Evolutionary conservation across 2,113 vertebrate species (phyloP), one percentile per base, ranked within the genome.

Genomic region (Mesocricetus auratus): DNA sequence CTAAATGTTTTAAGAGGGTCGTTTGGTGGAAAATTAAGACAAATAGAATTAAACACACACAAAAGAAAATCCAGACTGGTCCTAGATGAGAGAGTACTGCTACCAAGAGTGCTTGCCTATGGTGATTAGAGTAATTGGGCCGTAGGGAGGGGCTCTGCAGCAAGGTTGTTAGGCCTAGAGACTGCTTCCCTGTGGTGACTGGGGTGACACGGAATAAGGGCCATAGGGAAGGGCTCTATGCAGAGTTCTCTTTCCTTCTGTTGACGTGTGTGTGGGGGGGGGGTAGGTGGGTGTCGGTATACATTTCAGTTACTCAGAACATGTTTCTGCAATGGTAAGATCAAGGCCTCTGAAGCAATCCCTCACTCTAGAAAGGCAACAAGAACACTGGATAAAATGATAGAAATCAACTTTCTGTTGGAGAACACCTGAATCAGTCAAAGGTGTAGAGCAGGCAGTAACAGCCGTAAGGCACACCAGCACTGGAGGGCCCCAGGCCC

Each of bases 251-350:
- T 58, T 66, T 87, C 39, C 26, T 62, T 12, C 16, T 89, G 60
- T 91, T 36, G 11, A 36, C 39, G 8, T 73, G n/a, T 47, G 79
- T 39, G 56, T 83, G 53, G 39, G 79, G n/a, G n/a, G n/a, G n/a
- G n/a, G n/a, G n/a, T n/a, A 42, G 12, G 29, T 66, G 39, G 33
- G 82, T 45, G 58, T 64, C n/a, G n/a, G 39, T 31, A 12, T 83
- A n/a, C 13, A 39, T 19, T 60, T 39, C 58, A 78, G 22, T 91
- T 8, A 29, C 62, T 93, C 58, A 36, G 69, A 69, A 75, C 45
- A 62, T 94, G 56, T 58, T 74, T 94, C 29, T 92, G 22, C 39
- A 89, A 78, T 92, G 71, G 74, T 64, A 94, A 88, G 74, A 87
- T 56, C 22, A 88, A 64, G 86, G 77, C 16, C 8, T 89, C 68